Conservation (phyloP, 2,888 invertebrate genomes). For the Nomada lathburiana region DNA sequence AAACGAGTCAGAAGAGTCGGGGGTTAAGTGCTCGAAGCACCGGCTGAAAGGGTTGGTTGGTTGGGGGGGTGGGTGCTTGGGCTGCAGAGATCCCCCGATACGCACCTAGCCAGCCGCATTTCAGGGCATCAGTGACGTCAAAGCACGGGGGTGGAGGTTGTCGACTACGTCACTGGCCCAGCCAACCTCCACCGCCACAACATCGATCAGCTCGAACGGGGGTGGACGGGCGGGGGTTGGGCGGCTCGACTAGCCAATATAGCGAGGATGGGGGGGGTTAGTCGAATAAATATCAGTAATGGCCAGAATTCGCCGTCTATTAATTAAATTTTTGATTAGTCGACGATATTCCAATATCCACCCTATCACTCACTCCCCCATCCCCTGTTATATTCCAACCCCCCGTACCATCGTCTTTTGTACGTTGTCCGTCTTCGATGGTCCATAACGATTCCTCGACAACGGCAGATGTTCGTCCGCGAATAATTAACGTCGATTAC, state of each 20-base stretch:
- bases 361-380: neutral
- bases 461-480: neutral
- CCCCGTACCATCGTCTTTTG: neutral
- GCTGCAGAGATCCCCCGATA: slow-evolving; percentile 67
- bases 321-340: slow-evolving; percentile 71
- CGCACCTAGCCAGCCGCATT: slow-evolving; percentile 77
- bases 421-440: too few species aligned
- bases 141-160: slow-evolving; percentile 77
- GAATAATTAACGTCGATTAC: neutral
- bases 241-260: neutral
- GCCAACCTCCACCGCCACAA: slow-evolving; percentile 70
- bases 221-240: neutral
- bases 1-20: neutral
- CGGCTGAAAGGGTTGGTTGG: neutral
- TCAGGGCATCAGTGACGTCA: slow-evolving; percentile 82
- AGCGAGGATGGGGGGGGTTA: slow-evolving; percentile 3
- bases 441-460: neutral
- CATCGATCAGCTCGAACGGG: slow-evolving; percentile 68
- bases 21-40: slow-evolving; percentile 33
- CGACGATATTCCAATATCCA: slow-evolving; percentile 43
- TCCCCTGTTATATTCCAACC: neutral
- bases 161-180: slow-evolving; percentile 79
- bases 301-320: slow-evolving; percentile 60
- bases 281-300: slow-evolving; percentile 69
- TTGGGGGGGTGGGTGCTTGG: slow-evolving; percentile 3